These are phyloP conservation scores for Dasypogon diadema DNA, from an alignment of 2,888 invertebrate genomes.

Conservation along the genomic window DNA sequence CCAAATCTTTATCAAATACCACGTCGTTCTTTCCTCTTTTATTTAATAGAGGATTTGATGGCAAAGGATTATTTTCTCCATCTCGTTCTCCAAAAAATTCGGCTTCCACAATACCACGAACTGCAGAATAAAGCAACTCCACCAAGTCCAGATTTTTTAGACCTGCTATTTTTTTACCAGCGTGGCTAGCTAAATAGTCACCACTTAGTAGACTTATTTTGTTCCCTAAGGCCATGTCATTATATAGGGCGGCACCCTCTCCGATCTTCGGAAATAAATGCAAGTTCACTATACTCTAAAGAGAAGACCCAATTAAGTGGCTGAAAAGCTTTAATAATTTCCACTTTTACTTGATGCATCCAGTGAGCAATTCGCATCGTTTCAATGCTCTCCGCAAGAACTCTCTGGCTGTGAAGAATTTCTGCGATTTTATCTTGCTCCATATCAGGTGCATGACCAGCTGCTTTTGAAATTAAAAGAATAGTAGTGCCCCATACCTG, in stretches of 20 bases:
- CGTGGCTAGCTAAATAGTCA: slow-evolving; percentile 90
- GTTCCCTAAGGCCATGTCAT: slow-evolving; percentile 93
- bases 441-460: slow-evolving; percentile 85
- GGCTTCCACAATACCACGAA: slow-evolving; percentile 89
- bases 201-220: slow-evolving; percentile 94
- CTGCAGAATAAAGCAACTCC: slow-evolving; percentile 88
- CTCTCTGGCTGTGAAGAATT: slow-evolving; percentile 86
- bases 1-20: slow-evolving; percentile 63
- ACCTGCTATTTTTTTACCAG: slow-evolving; percentile 86
- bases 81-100: slow-evolving; percentile 90
- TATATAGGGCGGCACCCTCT: slow-evolving; percentile 71
- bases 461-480: slow-evolving; percentile 90
- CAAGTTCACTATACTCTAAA: slow-evolving; percentile 80
- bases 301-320: neutral
- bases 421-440: slow-evolving; percentile 89
- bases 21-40: slow-evolving; percentile 53
- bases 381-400: slow-evolving; percentile 94
- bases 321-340: neutral
- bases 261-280: slow-evolving; percentile 71
- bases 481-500: slow-evolving; percentile 96
- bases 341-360: slow-evolving; percentile 78
- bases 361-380: slow-evolving; percentile 95
- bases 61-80: slow-evolving; percentile 85
- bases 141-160: slow-evolving; percentile 82
- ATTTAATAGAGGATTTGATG: slow-evolving; percentile 73